Conservation (phyloP, 2,113 vertebrate species). For the Strix aluco region DNA sequence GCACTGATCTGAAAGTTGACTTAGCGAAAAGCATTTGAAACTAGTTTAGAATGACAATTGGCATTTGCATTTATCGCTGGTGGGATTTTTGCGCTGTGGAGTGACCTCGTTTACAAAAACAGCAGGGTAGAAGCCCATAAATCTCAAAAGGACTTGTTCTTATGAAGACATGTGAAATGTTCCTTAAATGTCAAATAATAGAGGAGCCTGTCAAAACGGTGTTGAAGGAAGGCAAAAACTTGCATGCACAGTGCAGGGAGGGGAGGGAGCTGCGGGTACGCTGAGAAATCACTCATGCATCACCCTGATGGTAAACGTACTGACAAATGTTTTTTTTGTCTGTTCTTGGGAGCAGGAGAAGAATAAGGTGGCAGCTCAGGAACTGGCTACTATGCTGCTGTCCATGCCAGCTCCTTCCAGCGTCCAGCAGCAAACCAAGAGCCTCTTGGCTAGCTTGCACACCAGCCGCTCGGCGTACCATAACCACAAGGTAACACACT, state of each 20-base stretch:
- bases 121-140: slow-evolving; percentile 27
- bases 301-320: background rate
- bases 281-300: background rate
- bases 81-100: slow-evolving; percentile 3
- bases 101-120: slow-evolving; percentile 60
- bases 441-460: slow-evolving; percentile 94
- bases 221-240: background rate
- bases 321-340: background rate
- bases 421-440: slow-evolving; percentile 97
- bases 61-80: slow-evolving; percentile 19
- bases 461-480: slow-evolving; percentile 96
- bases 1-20: slow-evolving; percentile 42
- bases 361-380: slow-evolving; percentile 90
- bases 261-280: background rate
- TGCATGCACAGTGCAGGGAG: background rate
- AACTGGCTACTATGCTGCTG: slow-evolving; percentile 91
- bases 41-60: slow-evolving; percentile 40
- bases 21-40: slow-evolving; percentile 53
- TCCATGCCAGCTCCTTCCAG: slow-evolving; percentile 95
- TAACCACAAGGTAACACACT: slow-evolving; percentile 90
- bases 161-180: background rate
- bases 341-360: slow-evolving; percentile 82
- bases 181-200: background rate
- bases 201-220: background rate
- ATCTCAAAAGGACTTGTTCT: slow-evolving; percentile 12